These are phyloP conservation scores for Agonopterix heracliana DNA, from an alignment of 2,888 invertebrate genomes.

Conservation along the genomic window DNA sequence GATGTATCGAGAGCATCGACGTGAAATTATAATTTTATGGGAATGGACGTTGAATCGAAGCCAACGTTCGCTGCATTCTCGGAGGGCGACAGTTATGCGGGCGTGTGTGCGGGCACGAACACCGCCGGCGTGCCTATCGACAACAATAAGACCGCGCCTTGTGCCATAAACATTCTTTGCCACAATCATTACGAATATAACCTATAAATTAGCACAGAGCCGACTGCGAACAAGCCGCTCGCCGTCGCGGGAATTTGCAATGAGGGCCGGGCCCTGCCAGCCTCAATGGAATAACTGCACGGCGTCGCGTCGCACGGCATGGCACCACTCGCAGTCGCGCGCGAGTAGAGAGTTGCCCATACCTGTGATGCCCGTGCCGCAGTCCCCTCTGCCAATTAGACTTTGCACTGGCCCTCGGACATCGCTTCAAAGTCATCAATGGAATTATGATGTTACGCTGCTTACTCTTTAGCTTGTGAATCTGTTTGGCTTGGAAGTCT, in stretches of 20 bases:
- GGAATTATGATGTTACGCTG: neutral
- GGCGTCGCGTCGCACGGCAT: conserved; percentile 22
- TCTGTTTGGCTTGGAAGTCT: no score
- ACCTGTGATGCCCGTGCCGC: neutral
- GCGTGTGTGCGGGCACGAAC: conserved; percentile 50
- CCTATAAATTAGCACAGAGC: conserved; percentile 66
- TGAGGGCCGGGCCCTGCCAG: conserved; percentile 36
- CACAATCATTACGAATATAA: conserved; percentile 69
- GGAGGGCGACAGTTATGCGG: conserved; percentile 58
- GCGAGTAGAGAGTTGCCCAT: neutral
- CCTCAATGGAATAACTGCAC: conserved; percentile 36
- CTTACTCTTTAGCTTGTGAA: no score
- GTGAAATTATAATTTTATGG: conserved; percentile 64
- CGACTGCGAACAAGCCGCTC: conserved; percentile 47
- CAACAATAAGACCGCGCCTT: conserved; percentile 72
- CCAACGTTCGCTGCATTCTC: conserved; percentile 59
- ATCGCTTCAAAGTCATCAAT: neutral
- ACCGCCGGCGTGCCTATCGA: conserved; percentile 47
- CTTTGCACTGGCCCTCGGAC: conserved; percentile 21
- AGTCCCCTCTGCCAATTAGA: conserved; percentile 34
- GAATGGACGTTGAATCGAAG: conserved; percentile 66
- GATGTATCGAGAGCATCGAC: conserved; percentile 50
- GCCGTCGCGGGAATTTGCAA: conserved; percentile 52
- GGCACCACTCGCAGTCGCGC: conserved; percentile 11
- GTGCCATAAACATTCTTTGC: conserved; percentile 70